Percentiles rank a stretch among this genome's conserved stretches.
These are phyloP conservation scores for Apostichopus japonicus DNA, from an alignment of 35 echinoderm and acorn worm species.

Conservation along the genomic window DNA sequence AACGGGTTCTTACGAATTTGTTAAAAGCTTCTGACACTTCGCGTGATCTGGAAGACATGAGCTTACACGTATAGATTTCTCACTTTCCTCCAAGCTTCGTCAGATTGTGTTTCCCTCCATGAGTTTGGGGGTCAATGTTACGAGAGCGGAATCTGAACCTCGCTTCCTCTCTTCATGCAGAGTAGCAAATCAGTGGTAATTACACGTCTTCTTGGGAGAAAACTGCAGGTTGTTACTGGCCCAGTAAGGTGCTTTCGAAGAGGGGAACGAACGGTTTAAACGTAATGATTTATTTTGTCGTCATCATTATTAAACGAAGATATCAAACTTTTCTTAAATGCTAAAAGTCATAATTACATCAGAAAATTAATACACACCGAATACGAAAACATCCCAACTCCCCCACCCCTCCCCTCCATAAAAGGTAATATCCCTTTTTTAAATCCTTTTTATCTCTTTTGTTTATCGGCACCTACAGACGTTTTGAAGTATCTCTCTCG, in stretches of 20 bases:
- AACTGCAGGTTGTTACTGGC: constrained; percentile 23
- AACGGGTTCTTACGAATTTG: not conserved
- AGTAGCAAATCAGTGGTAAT: constrained; percentile 16
- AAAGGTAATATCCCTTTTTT: too few species aligned
- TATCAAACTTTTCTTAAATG: not conserved
- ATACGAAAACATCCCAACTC: too few species aligned
- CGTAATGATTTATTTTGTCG: not conserved
- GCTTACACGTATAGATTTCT: not conserved
- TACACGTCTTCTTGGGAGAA: not conserved
- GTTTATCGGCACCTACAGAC: too few species aligned
- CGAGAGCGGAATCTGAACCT: not conserved
- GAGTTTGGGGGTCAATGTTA: constrained; percentile 27
- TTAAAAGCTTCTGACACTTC: not conserved
- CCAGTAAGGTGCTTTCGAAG: constrained; percentile 1
- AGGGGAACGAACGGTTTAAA: constrained; percentile 2
- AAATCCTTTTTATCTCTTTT: too few species aligned
- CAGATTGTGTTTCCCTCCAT: not conserved
- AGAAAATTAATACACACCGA: not conserved
- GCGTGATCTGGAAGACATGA: not conserved
- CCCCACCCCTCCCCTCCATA: too few species aligned
- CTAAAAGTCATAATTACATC: not conserved
- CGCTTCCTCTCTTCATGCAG: not conserved
- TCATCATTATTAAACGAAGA: not conserved
- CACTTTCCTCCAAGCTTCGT: not conserved
- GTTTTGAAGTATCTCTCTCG: too few species aligned